Evolutionary conservation across 2,888 invertebrate genomes (phyloP), one percentile per base, ranked within the genome.

Genomic region (Nemotelus pantherinus): DNA sequence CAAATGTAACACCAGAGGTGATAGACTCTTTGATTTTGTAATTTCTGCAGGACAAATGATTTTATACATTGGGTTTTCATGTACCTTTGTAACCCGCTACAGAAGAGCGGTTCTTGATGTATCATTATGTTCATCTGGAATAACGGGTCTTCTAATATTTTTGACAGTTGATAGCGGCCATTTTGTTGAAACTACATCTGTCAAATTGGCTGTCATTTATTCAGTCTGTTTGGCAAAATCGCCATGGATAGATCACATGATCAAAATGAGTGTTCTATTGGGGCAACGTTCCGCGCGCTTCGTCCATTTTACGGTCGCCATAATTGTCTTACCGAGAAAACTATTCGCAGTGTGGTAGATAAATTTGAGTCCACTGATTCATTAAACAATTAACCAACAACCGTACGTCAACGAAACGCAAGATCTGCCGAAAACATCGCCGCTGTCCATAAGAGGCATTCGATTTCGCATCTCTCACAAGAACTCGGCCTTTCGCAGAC

Each of bases 401-500:
- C 45, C 65, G 65, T 65, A 9, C 65, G 65, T 44, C 45, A 45
- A 65, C 4, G 45, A 65, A 45, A 65, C 3, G 58, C 58, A 58
- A 58, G 58, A 10, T 58, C 45, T 65, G 65, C 47, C 65, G 10
- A 44, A 65, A 65, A 45, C 47, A 65, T 45, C 47, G 47, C 65
- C 65, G 65, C 65, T 65, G 44, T 65, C 7, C 58, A 25, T 58
- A n/a, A 65, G 65, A 65, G 65, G 65, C 6, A 65, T 1, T 65
- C 45, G 47, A 65, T 65, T 65, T 65, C 47, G 47, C 65, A 47
- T 65, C 45, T 7, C 45, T 65, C 65, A 45, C 47, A 65, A 65
- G 47, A 65, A 65, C 47, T 65, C 43, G 67, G 76, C 45, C 45
- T 68, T 70, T 77, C 47, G 48, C 60, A 57, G 50, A 60, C 60